Conservation (phyloP, 2,113 vertebrate species). For the Ammodytes marinus region DNA sequence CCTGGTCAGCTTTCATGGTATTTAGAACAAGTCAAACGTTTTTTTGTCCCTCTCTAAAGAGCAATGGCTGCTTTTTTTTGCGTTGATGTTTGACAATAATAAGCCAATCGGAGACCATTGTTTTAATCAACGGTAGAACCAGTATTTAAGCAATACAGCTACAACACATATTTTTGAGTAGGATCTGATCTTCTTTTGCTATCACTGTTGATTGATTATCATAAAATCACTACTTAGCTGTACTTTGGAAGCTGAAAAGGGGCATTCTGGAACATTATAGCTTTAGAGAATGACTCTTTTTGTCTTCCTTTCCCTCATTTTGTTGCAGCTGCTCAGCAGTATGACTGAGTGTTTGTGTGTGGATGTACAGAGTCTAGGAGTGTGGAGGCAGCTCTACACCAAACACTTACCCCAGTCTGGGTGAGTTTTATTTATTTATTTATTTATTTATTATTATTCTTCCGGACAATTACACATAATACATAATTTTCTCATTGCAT, state of each 20-base stretch:
- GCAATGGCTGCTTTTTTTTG: background rate
- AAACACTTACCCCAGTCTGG: slow-evolving; percentile 96
- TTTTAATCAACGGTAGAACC: background rate
- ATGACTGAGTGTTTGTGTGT: slow-evolving; percentile 91
- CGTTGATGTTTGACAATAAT: background rate
- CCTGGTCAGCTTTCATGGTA: background rate
- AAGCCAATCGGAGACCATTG: background rate
- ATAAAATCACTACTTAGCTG: background rate
- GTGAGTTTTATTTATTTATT: slow-evolving; percentile 70
- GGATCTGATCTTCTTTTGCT: background rate
- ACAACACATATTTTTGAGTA: background rate
- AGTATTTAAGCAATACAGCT: background rate
- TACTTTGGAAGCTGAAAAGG: background rate
- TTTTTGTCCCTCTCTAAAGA: background rate
- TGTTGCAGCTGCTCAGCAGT: slow-evolving; percentile 90
- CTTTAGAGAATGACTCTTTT: background rate
- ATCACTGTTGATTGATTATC: too few species aligned
- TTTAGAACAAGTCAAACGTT: background rate
- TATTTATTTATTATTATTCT: too few species aligned
- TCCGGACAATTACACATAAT: too few species aligned
- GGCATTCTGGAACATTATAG: background rate
- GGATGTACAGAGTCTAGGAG: slow-evolving; percentile 90
- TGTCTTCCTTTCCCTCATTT: background rate
- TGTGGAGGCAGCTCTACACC: slow-evolving; percentile 96
- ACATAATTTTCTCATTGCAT: too few species aligned